Base-by-base conservation (phyloP, 2,797 vertebrate species). In the Anguilla marmorata region DNA sequence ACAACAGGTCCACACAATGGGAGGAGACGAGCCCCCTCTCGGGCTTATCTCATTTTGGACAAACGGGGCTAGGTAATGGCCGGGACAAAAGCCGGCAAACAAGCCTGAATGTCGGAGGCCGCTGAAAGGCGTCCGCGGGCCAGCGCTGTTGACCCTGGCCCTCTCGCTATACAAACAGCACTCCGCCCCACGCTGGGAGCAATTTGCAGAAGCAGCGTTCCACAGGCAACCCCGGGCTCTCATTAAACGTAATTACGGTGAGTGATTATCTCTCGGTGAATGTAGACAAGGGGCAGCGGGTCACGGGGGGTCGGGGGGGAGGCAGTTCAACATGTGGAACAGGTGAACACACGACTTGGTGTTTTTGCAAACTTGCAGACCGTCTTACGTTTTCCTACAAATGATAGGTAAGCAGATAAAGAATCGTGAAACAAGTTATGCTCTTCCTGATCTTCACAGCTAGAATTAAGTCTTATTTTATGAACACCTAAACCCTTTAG, bases 181-280 rank as follows among this genome's bases (percentile, higher is more conserved):
- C n/a, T 88, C 90, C 93, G 90, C 93, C 93, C 92, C 96, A 94
- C n/a, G 93, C 95, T 95, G 96, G 74, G 95, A 94, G 90, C 93
- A 95, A 96, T 96, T 96, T 94, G 94, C 93, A 93, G 90, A 91
- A 92, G 91, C 91, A 45, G 93, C 93, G 93, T 92, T 93, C 91
- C 86, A 90, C 90, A 93, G 95, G 94, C 93, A 92, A 95, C 93
- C 93, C 90, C 93, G 89, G 93, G 91, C 95, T 95, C 95, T 95
- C 94, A 95, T 96, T 96, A 96, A 94, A 94, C 93, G 90, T 94
- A 94, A 95, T 96, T 96, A 96, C 94, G 94, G 94, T 94, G 92
- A 95, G 94, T 89, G 87, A 93, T 94, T 92, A 93, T 90, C 92
- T 89, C 86, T 90, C 72, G 24, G 85, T 89, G 88, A 86, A 84